Conservation (phyloP, 2,113 vertebrate genomes). For the Mola mola region DNA sequence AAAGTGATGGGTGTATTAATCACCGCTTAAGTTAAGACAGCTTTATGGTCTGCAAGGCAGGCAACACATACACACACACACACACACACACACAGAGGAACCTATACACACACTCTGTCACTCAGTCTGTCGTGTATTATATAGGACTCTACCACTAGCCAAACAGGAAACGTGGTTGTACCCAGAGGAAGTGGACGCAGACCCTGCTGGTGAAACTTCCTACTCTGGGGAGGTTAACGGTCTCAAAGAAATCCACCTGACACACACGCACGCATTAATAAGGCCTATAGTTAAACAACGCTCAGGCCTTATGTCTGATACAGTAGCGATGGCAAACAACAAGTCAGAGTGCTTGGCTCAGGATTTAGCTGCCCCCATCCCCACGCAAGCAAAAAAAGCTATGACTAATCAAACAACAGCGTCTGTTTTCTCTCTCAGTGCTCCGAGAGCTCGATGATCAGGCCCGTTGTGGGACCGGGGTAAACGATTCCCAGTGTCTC, state of each 20-base stretch:
- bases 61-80: slow-evolving; percentile 32
- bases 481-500: slow-evolving; percentile 46
- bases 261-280: slow-evolving; percentile 6
- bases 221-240: slow-evolving; percentile 43
- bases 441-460: slow-evolving; percentile 48
- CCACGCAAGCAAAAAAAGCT: too few species aligned
- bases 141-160: slow-evolving; percentile 42
- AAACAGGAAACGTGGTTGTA: slow-evolving; percentile 60
- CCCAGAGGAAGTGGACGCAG: slow-evolving; percentile 70
- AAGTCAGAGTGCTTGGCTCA: slow-evolving; percentile 7
- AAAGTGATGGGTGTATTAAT: slow-evolving; percentile 86
- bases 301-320: not conserved
- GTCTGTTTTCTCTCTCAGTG: slow-evolving; percentile 56
- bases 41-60: slow-evolving; percentile 70
- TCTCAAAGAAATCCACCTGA: slow-evolving; percentile 73
- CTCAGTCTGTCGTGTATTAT: slow-evolving; percentile 35
- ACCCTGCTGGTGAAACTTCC: slow-evolving; percentile 59
- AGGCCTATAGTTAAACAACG: slow-evolving; percentile 1
- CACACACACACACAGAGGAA: slow-evolving; percentile 30
- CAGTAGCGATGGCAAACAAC: not conserved
- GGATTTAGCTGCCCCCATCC: slow-evolving; percentile 10
- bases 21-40: slow-evolving; percentile 81
- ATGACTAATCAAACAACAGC: slow-evolving; percentile 58
- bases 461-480: slow-evolving; percentile 34
- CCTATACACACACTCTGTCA: not conserved